Base-by-base conservation (phyloP, 2,888 invertebrate species). In the Drosophila tripunctata region DNA sequence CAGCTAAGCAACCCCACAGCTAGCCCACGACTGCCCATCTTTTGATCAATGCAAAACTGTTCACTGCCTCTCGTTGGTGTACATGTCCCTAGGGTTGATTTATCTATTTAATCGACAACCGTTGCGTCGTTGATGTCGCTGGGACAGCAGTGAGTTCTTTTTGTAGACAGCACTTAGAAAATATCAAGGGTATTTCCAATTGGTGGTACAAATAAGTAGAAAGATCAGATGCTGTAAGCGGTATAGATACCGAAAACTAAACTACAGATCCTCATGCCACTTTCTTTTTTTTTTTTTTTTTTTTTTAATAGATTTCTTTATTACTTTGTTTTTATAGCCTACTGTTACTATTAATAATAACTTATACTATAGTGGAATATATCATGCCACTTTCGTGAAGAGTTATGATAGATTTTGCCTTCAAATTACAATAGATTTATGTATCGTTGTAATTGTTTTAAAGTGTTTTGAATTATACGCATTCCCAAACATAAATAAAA, bases 81-180 rank as follows among this genome's bases (percentile, higher is more conserved):
- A 77, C 75, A 86, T 87, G 85, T 88, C 85, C 76, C 77, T 75
- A 69, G 88, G 87, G 87, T 87, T 87, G 77, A 87, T 85, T 87
- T 89, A 88, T 88, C 88, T 89, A 89, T 84, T 87, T 84, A 84
- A 87, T 86, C 81, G 72, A 67, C 67, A 76, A 63, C n/a, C n/a
- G n/a, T n/a, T n/a, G n/a, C 61, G 57, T 58, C 47, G 56, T 55
- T 40, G 41, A 41, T 51, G 52, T 47, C 17, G 17, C 36, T 35
- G 43, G 48, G 55, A 54, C 57, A 57, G 30, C 35, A 47, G 41
- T 45, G 30, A 35, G 35, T 36, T 36, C 33, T 31, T 10, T 3
- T 10, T 27, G 10, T 8, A 27, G 10, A 8, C 27, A 10, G 27
- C 10, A 10, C 8, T 27, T 27, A 8, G 6, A 6, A 27, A 2